Evolutionary conservation across 2,113 vertebrate species (phyloP).

Genomic region (Upupa epops): DNA sequence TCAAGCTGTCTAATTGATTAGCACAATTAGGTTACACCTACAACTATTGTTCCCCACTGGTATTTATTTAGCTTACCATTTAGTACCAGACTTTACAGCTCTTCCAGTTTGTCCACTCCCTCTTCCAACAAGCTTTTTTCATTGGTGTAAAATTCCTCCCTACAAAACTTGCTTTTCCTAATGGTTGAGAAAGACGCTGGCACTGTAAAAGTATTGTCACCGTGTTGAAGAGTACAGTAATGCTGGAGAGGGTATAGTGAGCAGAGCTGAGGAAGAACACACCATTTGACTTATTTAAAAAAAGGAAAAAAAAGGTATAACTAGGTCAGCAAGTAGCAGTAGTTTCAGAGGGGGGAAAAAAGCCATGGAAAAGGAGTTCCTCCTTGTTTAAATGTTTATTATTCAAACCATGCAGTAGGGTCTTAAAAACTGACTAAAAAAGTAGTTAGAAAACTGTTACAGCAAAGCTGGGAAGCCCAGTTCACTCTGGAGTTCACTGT

Average conservation of each 20-base stretch:
- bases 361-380: not conserved
- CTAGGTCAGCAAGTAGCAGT: constrained; percentile 51
- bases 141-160: not conserved
- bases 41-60: not conserved
- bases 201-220: not conserved
- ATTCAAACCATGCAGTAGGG: constrained; percentile 40
- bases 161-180: not conserved
- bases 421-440: constrained; percentile 48
- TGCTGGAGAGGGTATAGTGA: not conserved
- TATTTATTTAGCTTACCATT: not conserved
- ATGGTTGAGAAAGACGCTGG: not conserved
- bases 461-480: not conserved
- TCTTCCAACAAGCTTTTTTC: not conserved
- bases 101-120: not conserved
- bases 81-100: not conserved
- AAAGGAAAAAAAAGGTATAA: constrained; percentile 1
- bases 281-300: not conserved
- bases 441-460: constrained; percentile 15
- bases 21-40: not conserved
- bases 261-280: constrained; percentile 16
- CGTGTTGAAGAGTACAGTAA: not conserved
- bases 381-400: constrained; percentile 53
- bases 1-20: not conserved
- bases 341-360: not conserved
- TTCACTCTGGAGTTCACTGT: rapidly evolving